These are phyloP conservation scores for Atlantisia rogersi DNA, from an alignment of 2,113 vertebrate species.

Conservation along the genomic window DNA sequence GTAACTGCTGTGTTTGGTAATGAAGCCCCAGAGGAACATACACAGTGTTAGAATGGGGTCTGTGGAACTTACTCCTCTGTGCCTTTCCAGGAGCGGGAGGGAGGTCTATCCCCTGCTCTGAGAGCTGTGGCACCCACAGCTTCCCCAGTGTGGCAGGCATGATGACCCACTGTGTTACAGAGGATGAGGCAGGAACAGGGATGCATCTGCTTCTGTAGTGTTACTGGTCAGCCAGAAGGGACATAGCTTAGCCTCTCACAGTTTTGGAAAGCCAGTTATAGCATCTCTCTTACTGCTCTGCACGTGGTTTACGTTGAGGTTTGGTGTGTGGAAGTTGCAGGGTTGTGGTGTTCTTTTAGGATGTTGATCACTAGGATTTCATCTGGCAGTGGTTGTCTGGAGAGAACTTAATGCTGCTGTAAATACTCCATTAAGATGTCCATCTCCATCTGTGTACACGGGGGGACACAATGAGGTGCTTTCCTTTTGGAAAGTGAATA, in stretches of 20 bases:
- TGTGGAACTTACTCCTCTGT: not conserved
- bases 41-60: not conserved
- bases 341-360: not conserved
- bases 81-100: not conserved
- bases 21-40: not conserved
- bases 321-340: not conserved
- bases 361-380: not conserved
- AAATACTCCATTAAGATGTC: not conserved
- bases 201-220: too few species aligned
- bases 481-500: not conserved
- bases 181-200: not conserved
- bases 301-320: not conserved
- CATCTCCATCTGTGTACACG: not conserved
- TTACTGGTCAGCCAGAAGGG: not conserved
- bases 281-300: not conserved
- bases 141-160: not conserved
- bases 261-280: not conserved
- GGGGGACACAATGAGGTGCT: not conserved
- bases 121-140: not conserved
- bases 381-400: not conserved
- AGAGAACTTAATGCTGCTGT: not conserved
- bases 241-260: rapidly evolving
- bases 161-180: rapidly evolving
- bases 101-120: not conserved
- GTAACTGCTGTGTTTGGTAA: not conserved